phyloP scores from a whole-genome alignment of 2,888 invertebrate genomes.

The Rhagophthalmus giganteus region DNA sequence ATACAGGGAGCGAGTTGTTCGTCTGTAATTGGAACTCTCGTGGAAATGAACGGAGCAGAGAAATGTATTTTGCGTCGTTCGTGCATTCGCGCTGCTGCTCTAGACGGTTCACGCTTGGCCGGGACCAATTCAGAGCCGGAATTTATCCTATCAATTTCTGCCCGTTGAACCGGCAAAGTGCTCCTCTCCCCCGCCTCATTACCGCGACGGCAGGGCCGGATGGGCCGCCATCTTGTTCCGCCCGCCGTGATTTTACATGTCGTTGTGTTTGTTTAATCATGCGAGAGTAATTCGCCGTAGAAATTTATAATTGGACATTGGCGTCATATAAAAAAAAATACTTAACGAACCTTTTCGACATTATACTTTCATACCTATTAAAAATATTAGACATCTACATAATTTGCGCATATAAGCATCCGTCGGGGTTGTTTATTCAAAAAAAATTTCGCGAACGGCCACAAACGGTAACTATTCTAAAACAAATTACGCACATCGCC shows the following conservation, averaged over 20 bases:
- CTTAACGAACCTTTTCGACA: slow-evolving; percentile 35
- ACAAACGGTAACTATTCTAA: slow-evolving; percentile 1
- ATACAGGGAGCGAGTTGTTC: slow-evolving; percentile 21
- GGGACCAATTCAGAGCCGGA: slow-evolving; percentile 65
- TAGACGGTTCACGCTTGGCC: slow-evolving; percentile 59
- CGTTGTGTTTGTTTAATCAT: slow-evolving; percentile 54
- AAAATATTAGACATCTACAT: too few relatives aligned
- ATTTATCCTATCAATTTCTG: slow-evolving; percentile 68
- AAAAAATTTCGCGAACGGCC: not conserved
- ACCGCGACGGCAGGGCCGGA: slow-evolving; percentile 42
- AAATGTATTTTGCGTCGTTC: slow-evolving; percentile 32
- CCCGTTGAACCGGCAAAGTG: slow-evolving; percentile 65
- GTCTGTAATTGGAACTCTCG: slow-evolving; percentile 29
- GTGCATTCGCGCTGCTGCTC: slow-evolving; percentile 43
- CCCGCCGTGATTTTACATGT: slow-evolving; percentile 52
- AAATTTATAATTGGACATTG: slow-evolving; percentile 53
- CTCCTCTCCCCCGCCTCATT: slow-evolving; percentile 45
- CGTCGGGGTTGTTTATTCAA: not conserved
- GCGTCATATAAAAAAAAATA: slow-evolving; percentile 33
- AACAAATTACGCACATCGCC: slow-evolving; percentile 16
- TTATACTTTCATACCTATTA: slow-evolving; percentile 13
- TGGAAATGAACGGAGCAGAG: slow-evolving; percentile 30
- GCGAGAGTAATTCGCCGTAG: slow-evolving; percentile 46
- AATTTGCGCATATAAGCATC: too few relatives aligned
- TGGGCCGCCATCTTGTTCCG: slow-evolving; percentile 53